Conservation (phyloP, 2,888 invertebrate species). For the Calliscelio sp. region DNA sequence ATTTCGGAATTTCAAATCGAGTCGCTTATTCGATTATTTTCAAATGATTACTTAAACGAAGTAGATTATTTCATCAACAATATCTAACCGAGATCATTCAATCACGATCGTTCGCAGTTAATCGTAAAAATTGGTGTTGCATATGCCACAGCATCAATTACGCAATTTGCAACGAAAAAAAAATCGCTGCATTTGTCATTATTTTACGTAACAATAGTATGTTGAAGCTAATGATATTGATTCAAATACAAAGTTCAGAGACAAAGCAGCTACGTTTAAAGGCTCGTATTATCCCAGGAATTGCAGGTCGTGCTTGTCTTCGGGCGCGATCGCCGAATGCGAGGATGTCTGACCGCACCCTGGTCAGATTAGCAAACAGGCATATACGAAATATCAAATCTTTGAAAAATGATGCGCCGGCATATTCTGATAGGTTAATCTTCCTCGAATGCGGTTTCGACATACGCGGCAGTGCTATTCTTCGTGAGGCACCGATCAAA, state of each 20-base stretch:
- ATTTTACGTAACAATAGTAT: constrained; percentile 44
- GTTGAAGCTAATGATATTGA: constrained; percentile 47
- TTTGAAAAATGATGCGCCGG: constrained; percentile 49
- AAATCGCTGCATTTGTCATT: constrained; percentile 46
- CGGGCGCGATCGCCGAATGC: constrained; percentile 40
- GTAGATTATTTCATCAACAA: too few species aligned
- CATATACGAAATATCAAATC: constrained; percentile 64
- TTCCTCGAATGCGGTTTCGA: constrained; percentile 51
- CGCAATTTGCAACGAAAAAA: constrained; percentile 23
- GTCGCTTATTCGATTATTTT: too few species aligned
- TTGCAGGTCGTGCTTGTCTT: constrained; percentile 62
- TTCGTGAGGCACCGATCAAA: constrained; percentile 43
- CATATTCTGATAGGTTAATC: constrained; percentile 61
- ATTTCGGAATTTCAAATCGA: too few species aligned
- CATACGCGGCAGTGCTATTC: constrained; percentile 52
- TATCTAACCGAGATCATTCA: too few species aligned
- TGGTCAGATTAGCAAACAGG: constrained; percentile 40
- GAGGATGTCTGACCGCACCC: constrained; percentile 56
- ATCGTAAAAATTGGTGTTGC: too few species aligned
- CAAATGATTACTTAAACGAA: too few species aligned
- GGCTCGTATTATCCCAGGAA: constrained; percentile 59
- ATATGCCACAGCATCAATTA: background rate
- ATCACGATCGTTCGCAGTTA: too few species aligned
- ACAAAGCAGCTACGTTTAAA: constrained; percentile 35
- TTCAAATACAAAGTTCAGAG: constrained; percentile 57